Base-by-base conservation (phyloP, 1,140 invertebrate species). In the Trichonephila clavipes region DNA sequence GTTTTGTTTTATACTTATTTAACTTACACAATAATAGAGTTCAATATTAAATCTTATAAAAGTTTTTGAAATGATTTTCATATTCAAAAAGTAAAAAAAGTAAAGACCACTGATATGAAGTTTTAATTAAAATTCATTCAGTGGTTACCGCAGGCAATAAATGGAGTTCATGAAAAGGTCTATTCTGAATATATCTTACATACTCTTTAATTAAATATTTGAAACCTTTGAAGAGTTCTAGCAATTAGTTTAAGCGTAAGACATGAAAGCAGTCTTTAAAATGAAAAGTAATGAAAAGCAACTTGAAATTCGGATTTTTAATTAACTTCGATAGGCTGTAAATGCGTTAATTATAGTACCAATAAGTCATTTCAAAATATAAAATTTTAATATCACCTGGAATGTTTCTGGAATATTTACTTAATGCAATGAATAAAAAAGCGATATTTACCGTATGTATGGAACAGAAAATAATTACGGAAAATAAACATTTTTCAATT, bases 321-420 rank as follows among this genome's bases (percentile, higher is more conserved):
- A 77, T 77, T 77, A 77, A 77, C 72, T 40, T 77, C 72, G 18
- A 77, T 77, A 77, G 34, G 72, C 72, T 77, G 16, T 40, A 77
- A 77, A 77, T 34, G 72, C 12, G 24, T 77, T 77, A 77, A 77
- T 77, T 77, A 77, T 16, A 77, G 34, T 34, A 18, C 28, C 28
- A 77, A 77, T 77, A 77, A 77, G 24, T 77, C 28, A 34, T 28
- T 40, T 34, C 28, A 77, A 77, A 77, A 40, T 34, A 18, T 6
- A 14, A 69, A 28, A 21, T 7, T 51, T 51, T 51, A 51, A 51
- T 51, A 51, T 51, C 51, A 51, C 10, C 51, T 51, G 51, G 51
- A 10, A 51, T 51, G 7, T 10, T 51, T 51, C 51, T 7, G 51
- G 51, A 51, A 51, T 51, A 51, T 51, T 51, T 51, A 51, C 51